These are phyloP conservation scores for Lithosia quadra DNA, from an alignment of 2,888 invertebrate genomes.

Conservation along the genomic window DNA sequence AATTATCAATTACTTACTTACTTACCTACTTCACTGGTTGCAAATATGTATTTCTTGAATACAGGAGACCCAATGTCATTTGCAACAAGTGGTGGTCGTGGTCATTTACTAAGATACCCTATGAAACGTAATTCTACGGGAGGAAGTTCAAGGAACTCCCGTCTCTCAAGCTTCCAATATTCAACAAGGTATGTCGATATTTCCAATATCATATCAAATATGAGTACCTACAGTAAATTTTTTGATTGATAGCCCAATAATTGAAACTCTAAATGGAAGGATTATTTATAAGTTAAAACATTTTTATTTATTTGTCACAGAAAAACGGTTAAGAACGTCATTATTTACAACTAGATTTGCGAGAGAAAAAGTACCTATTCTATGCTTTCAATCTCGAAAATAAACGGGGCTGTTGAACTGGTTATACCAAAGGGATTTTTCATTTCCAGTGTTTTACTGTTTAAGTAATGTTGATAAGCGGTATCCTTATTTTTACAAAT, in stretches of 20 bases:
- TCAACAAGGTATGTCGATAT: conserved; percentile 50
- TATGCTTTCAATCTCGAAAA: not conserved
- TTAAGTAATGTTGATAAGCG: not conserved
- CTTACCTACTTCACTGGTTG: not conserved
- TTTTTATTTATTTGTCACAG: no score
- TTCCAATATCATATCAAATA: not conserved
- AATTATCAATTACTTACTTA: not conserved
- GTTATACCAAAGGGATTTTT: not conserved
- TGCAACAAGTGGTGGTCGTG: conserved; percentile 45
- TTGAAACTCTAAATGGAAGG: no score
- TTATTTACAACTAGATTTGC: no score
- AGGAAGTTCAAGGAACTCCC: conserved; percentile 70
- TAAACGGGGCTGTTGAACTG: not conserved
- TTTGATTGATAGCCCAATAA: not conserved
- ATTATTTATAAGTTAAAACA: no score
- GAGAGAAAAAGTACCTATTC: not conserved
- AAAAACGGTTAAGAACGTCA: no score
- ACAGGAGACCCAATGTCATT: conserved; percentile 19
- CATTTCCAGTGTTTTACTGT: not conserved
- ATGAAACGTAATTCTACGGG: conserved; percentile 69
- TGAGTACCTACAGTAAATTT: not conserved
- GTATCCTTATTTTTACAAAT: no score
- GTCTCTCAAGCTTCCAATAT: conserved; percentile 74
- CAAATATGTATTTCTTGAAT: not conserved
- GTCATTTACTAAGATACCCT: conserved; percentile 51